Conservation (phyloP, 1,140 invertebrate genomes). For the Brachionus sp. region DNA sequence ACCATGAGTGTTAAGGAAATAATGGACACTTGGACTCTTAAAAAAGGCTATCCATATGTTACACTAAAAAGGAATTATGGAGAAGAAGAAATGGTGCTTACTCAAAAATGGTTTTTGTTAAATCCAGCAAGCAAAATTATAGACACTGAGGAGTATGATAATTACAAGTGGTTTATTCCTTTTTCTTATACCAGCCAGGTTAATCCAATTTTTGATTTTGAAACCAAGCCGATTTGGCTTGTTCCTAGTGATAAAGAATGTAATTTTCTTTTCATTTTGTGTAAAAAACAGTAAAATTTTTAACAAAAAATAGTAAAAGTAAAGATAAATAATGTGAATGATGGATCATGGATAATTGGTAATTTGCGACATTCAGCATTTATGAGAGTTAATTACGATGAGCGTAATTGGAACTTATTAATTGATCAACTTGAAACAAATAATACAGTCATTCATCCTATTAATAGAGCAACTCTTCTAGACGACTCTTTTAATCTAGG, state of each 20-base stretch:
- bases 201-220: constrained; percentile 42
- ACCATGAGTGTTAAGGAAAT: constrained; percentile 47
- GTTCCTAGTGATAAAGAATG: constrained; percentile 54
- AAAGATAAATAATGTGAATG: neutral
- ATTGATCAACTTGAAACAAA: constrained; percentile 51
- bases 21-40: constrained; percentile 50
- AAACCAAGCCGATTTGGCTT: constrained; percentile 51
- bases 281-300: too few relatives aligned
- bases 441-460: constrained; percentile 47
- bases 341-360: constrained; percentile 65
- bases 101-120: constrained; percentile 64
- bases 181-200: constrained; percentile 48
- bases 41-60: constrained; percentile 50
- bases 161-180: constrained; percentile 48
- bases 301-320: neutral
- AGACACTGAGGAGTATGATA: neutral
- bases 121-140: constrained; percentile 25
- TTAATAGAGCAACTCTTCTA: constrained; percentile 73
- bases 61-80: constrained; percentile 47
- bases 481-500: constrained; percentile 80
- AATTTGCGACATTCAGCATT: constrained; percentile 82
- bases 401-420: constrained; percentile 70
- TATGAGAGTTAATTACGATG: constrained; percentile 79
- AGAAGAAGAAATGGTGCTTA: constrained; percentile 65
- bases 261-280: too few relatives aligned